Percentiles rank a stretch among this genome's conserved stretches.
Evolutionary conservation across 2,113 vertebrate species (phyloP).

Genomic region (Merops nubicus): DNA sequence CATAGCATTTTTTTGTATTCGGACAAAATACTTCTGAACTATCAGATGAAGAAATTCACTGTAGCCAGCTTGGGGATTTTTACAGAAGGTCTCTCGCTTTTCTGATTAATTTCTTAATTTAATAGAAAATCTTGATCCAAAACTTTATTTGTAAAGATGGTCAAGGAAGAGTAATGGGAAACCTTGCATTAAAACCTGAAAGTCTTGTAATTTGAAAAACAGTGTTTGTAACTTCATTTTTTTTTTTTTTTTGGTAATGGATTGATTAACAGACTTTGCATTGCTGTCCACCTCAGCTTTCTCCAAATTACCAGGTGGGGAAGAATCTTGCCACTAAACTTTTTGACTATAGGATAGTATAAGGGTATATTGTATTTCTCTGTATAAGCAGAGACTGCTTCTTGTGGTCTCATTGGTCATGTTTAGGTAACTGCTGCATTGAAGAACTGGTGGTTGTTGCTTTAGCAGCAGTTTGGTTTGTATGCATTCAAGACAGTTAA

Average conservation of each 20-base stretch:
- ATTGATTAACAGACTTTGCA: neutral
- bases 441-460: neutral
- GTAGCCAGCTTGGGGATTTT: neutral
- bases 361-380: neutral
- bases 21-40: neutral
- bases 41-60: neutral
- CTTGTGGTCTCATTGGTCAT: neutral
- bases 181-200: neutral
- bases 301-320: neutral
- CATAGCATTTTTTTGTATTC: neutral
- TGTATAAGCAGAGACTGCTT: neutral
- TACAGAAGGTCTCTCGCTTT: neutral
- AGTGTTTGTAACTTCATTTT: neutral
- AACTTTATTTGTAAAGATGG: neutral
- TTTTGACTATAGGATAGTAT: neutral
- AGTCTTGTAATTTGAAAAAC: neutral
- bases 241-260: neutral
- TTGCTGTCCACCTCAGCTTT: neutral
- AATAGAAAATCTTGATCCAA: neutral
- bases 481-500: neutral
- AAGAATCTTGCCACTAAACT: neutral
- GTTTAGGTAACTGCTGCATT: neutral
- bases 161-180: neutral
- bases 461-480: neutral
- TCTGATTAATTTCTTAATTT: neutral